Evolutionary conservation across 2,797 vertebrate species (phyloP).

Genomic region (Falco concolor): DNA sequence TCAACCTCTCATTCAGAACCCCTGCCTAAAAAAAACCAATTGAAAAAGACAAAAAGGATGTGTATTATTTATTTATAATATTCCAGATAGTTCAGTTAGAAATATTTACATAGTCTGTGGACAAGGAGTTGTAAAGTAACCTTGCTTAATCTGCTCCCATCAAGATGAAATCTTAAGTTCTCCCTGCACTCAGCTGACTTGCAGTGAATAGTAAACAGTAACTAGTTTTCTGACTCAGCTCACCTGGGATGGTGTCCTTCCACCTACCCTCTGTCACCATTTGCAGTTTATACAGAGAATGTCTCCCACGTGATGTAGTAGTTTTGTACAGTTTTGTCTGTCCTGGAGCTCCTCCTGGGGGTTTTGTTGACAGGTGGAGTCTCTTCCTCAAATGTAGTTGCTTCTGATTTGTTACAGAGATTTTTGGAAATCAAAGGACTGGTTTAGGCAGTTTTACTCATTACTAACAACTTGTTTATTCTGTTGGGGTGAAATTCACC

Average conservation of each 20-base stretch:
- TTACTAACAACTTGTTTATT: not conserved
- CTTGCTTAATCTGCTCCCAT: not conserved
- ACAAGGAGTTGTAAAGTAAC: not conserved
- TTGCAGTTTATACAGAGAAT: not conserved
- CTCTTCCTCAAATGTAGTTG: not conserved
- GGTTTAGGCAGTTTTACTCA: not conserved
- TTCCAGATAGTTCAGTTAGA: not conserved
- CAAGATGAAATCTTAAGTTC: not conserved
- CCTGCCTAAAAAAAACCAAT: not conserved
- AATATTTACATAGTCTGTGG: not conserved
- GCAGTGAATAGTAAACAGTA: not conserved
- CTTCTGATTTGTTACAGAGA: not conserved
- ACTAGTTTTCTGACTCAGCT: not conserved
- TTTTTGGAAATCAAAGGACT: not conserved
- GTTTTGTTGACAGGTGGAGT: not conserved
- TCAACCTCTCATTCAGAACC: not conserved
- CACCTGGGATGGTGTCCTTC: not conserved
- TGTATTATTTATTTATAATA: not conserved
- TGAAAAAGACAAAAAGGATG: not conserved
- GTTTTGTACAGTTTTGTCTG: not conserved
- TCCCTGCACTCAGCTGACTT: not conserved
- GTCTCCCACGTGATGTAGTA: fast-evolving
- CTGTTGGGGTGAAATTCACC: not conserved
- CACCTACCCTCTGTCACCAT: not conserved
- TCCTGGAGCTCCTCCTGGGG: not conserved